Conservation (phyloP, 2,797 vertebrate species). For the Erethizon dorsatum region DNA sequence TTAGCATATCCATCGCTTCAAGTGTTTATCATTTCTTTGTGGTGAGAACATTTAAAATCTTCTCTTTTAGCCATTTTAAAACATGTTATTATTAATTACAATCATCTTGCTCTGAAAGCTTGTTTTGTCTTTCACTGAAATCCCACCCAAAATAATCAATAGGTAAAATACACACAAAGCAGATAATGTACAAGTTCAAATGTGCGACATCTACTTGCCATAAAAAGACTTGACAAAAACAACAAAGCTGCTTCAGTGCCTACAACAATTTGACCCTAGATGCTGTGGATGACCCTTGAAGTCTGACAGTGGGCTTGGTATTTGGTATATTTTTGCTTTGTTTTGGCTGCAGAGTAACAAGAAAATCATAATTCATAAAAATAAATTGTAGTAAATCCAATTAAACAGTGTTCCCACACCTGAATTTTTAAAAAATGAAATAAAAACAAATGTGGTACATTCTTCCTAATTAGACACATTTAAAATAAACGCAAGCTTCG, state of each 20-base stretch:
- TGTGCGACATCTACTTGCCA: neutral
- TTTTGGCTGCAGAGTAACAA: neutral
- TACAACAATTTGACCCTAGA: neutral
- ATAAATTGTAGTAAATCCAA: neutral
- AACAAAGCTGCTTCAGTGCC: neutral
- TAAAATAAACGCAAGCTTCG: neutral
- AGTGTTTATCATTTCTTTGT: neutral
- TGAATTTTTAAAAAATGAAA: conserved; percentile 47
- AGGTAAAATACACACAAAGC: neutral
- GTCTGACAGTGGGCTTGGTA: neutral
- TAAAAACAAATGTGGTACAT: neutral
- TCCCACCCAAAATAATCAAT: conserved; percentile 3
- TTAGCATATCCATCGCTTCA: neutral
- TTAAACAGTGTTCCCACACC: neutral
- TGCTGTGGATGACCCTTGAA: neutral
- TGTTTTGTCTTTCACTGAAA: neutral
- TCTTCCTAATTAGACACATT: neutral
- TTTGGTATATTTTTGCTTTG: conserved; percentile 6
- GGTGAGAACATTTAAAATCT: neutral
- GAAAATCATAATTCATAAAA: conserved; percentile 47
- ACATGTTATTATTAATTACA: neutral
- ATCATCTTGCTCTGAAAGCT: neutral
- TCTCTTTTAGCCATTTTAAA: neutral
- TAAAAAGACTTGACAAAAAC: conserved; percentile 46
- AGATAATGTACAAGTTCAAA: conserved; percentile 3